A percentile compares a stretch with the other conserved stretches of the same genome.
Evolutionary conservation across 2,797 vertebrate species (phyloP).

Genomic region (Oryzias dopingdopingensis): DNA sequence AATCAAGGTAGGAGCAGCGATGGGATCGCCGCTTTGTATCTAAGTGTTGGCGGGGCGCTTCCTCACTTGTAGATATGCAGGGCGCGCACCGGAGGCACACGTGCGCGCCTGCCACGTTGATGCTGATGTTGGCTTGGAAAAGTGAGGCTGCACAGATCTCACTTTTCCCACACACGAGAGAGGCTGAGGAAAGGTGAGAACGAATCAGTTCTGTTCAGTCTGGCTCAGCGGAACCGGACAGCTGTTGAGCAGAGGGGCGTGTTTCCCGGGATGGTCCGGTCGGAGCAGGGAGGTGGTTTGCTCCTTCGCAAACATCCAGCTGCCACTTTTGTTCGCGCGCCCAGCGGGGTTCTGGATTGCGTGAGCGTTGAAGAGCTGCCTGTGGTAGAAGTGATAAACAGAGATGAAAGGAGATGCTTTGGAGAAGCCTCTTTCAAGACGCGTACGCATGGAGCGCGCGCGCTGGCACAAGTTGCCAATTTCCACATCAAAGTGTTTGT

Average conservation of each 20-base stretch:
- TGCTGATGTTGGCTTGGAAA: too few species aligned
- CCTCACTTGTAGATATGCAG: constrained; percentile 33
- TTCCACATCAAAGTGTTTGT: constrained; percentile 37
- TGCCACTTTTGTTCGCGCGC: constrained; percentile 6
- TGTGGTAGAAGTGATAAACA: constrained; percentile 5
- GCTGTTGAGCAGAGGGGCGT: constrained; percentile 18
- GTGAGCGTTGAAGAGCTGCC: background rate
- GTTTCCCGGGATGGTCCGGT: constrained; percentile 18
- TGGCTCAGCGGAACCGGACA: background rate
- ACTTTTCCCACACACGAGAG: too few species aligned
- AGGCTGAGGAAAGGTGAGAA: too few species aligned
- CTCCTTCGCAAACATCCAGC: constrained; percentile 34
- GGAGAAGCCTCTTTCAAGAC: background rate
- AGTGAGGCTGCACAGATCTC: too few species aligned
- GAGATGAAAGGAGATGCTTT: background rate
- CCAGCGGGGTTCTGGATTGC: background rate
- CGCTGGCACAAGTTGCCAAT: constrained; percentile 14
- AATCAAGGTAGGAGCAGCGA: constrained; percentile 44
- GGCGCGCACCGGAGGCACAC: constrained; percentile 28
- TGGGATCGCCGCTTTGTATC: background rate
- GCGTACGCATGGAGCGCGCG: constrained; percentile 3
- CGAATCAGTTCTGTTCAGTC: background rate
- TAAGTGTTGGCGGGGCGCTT: background rate
- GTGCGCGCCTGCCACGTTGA: constrained; percentile 7
- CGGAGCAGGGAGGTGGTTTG: constrained; percentile 20